These are phyloP conservation scores for Dipus sagitta DNA, from an alignment of 2,797 vertebrate genomes.

Conservation along the genomic window DNA sequence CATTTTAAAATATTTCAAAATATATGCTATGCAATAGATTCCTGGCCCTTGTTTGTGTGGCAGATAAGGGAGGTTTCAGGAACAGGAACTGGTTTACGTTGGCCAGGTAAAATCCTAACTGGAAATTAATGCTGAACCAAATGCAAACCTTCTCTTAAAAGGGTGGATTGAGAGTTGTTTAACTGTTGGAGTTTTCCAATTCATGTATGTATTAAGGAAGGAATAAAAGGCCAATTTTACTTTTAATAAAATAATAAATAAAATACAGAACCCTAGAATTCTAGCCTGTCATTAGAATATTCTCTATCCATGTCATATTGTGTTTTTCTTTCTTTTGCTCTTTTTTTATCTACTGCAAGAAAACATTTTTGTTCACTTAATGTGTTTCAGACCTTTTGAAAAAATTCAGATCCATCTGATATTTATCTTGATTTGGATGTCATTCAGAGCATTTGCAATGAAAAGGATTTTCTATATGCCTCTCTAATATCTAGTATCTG, in stretches of 20 bases:
- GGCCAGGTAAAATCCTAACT: conserved; percentile 47
- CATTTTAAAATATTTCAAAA: background rate
- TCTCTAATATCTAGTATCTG: conserved; percentile 77
- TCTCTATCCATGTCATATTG: conserved; percentile 52
- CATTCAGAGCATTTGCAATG: conserved; percentile 79
- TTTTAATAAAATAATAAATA: conserved; percentile 2
- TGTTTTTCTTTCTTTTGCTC: conserved; percentile 59
- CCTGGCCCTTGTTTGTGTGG: background rate
- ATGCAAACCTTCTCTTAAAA: background rate
- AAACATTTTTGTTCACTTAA: conserved; percentile 76
- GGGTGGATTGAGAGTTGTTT: conserved; percentile 47
- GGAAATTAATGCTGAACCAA: conserved; percentile 53
- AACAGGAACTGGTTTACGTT: conserved; percentile 32
- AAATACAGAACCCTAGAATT: conserved; percentile 62
- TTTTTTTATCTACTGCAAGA: conserved; percentile 58
- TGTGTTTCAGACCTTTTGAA: conserved; percentile 76
- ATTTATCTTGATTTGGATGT: conserved; percentile 84
- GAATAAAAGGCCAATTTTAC: conserved; percentile 65
- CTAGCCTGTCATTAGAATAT: conserved; percentile 63
- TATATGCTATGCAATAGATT: background rate
- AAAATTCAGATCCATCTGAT: conserved; percentile 79
- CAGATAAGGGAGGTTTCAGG: background rate
- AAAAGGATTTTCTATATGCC: conserved; percentile 80
- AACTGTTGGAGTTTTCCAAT: conserved; percentile 61
- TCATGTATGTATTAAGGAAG: conserved; percentile 63